Conservation (phyloP, 2,797 vertebrate species). For the Melanotaenia nigrans region DNA sequence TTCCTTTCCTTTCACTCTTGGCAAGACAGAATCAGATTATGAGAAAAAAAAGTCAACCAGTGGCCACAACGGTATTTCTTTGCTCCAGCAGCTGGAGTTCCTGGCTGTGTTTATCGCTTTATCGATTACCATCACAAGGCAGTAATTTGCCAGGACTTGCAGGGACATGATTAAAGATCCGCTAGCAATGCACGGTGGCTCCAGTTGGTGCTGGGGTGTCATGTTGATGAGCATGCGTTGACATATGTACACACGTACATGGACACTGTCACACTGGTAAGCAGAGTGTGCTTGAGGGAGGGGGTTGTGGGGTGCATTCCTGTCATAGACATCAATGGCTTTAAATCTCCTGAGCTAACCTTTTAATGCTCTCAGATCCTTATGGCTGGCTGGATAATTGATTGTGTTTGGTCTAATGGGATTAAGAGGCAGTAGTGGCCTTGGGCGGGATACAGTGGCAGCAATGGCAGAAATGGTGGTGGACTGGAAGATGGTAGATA, state of each 20-base stretch:
- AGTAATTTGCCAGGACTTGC: constrained; percentile 82
- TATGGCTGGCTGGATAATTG: constrained; percentile 80
- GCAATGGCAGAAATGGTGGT: constrained; percentile 41
- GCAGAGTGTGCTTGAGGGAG: constrained; percentile 12
- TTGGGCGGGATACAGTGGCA: constrained; percentile 69
- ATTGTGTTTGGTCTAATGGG: constrained; percentile 82
- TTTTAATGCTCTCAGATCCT: constrained; percentile 81
- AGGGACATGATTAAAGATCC: constrained; percentile 83
- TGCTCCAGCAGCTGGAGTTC: constrained; percentile 66
- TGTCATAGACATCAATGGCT: constrained; percentile 76
- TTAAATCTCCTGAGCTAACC: constrained; percentile 81
- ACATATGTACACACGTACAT: constrained; percentile 50
- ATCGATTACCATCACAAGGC: constrained; percentile 82
- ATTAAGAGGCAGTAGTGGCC: constrained; percentile 79
- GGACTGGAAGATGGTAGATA: constrained; percentile 56
- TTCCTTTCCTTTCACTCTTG: constrained; percentile 28
- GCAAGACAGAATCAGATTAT: constrained; percentile 61
- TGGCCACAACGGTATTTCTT: constrained; percentile 70
- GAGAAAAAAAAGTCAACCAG: constrained; percentile 55
- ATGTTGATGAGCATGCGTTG: constrained; percentile 70
- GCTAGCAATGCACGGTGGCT: constrained; percentile 68
- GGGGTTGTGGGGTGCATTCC: constrained; percentile 44
- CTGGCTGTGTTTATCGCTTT: constrained; percentile 76
- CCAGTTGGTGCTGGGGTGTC: constrained; percentile 62
- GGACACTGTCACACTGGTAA: constrained; percentile 37